These are phyloP conservation scores for Passer domesticus DNA, from an alignment of 2,113 vertebrate genomes.

Conservation along the genomic window DNA sequence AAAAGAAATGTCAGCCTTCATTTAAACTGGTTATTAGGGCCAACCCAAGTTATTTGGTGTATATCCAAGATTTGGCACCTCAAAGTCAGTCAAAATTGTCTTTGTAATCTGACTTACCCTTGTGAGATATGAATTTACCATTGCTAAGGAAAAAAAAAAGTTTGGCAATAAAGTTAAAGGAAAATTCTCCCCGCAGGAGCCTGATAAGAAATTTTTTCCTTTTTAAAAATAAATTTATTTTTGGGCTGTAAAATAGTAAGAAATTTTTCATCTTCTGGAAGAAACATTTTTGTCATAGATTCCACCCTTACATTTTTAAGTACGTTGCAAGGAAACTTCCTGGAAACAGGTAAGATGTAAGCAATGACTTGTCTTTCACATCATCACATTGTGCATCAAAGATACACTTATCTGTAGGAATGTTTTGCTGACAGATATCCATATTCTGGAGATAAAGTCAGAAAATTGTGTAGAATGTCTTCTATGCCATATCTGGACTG, in stretches of 20 bases:
- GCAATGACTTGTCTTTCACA: neutral
- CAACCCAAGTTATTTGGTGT: neutral
- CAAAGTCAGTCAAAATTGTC: neutral
- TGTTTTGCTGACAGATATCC: neutral
- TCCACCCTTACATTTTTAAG: neutral
- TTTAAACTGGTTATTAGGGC: neutral
- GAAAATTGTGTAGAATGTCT: neutral
- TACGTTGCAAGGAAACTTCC: neutral
- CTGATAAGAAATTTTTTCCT: neutral
- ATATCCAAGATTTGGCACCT: neutral
- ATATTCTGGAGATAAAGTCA: neutral
- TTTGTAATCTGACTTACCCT: neutral
- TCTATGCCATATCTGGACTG: neutral
- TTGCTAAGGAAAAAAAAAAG: neutral
- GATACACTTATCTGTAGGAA: neutral
- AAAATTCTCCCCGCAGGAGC: neutral
- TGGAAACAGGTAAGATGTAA: neutral
- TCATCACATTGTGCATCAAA: neutral
- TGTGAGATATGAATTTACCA: neutral
- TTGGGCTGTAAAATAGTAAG: neutral
- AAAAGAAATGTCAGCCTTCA: neutral
- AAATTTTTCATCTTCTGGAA: neutral
- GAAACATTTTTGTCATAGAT: neutral
- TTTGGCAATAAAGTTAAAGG: neutral
- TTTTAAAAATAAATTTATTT: neutral